Base-by-base conservation (phyloP, 2,888 invertebrate species). In the Nowickia ferox region DNA sequence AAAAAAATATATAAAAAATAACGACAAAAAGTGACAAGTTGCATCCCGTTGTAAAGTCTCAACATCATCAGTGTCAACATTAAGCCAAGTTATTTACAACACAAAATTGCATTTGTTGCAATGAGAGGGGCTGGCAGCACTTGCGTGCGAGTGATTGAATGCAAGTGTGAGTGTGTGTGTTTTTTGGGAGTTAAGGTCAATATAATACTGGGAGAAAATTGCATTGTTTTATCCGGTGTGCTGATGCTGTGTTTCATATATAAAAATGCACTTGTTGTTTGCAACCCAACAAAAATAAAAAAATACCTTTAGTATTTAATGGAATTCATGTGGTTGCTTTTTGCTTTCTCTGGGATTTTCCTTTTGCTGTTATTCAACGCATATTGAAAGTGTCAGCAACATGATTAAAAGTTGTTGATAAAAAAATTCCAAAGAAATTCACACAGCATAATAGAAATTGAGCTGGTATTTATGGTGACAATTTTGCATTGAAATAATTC, bases 1-100 rank as follows among this genome's bases (percentile, higher is more conserved):
- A 11, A 61, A 74, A 13, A 72, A 65, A 83, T 17, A 40, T 30
- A 19, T 46, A 48, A 66, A 75, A 75, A 78, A 61, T 17, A 57
- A 30, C 53, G 63, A 69, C 80, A 76, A 84, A 75, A 77, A 74
- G 81, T 85, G 85, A 85, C 85, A 82, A 55, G 78, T 78, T 75
- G 63, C 81, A 85, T 85, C 81, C 85, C 85, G 81, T 85, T 77
- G 81, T 75, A 78, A 85, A 82, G 72, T 82, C 68, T 78, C 81
- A 77, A 63, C 69, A 78, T 66, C 84, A 78, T 76, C 69, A 78
- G 48, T 82, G 81, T 78, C 85, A 78, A 57, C 74, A 59, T 82
- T 65, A 81, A 72, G 78, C 69, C 85, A 19, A 38, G 74, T 55
- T 46, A 63, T 81, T 78, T 77, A 17, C 68, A 81, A 55, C 42